Base-by-base conservation (phyloP, 2,888 invertebrate species). In the Drosophila cracens region DNA sequence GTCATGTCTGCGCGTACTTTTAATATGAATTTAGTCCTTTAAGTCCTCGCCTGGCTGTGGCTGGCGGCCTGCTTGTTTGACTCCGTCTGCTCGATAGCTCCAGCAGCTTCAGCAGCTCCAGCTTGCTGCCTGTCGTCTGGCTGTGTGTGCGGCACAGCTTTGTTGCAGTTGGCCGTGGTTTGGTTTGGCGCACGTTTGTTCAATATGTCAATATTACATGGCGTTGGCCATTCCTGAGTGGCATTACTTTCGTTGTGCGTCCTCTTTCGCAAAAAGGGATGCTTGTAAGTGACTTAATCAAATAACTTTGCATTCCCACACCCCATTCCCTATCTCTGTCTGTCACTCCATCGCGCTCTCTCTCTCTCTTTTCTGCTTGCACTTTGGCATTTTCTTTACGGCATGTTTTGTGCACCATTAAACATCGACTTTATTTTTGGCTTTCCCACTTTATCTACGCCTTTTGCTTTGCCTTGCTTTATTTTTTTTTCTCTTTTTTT, bases 171-270 rank as follows among this genome's bases (percentile, higher is more conserved):
- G 74, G 49, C 66, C 75, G 77, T 71, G 46, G 46, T 46, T 46
- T 46, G 64, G 78, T 75, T 75, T 80, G 81, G 78, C 61, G 79
- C 90, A 88, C 87, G 90, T 88, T 83, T 90, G 90, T 74, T 83
- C 87, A 88, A 88, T 88, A 88, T 88, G 87, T 89, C 90, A 88
- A 88, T 88, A 90, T 88, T 90, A 88, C 89, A 85, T 82, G 82
- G 82, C 79, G 68, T 74, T 76, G 79, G 83, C 74, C 74, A 71
- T 63, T 69, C 81, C 82, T 79, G 81, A 85, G 79, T 81, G 89
- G 78, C 77, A 88, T 87, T 87, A 79, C 76, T 75, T 82, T 51
- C 67, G 58, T 51, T 61, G 58, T 54, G 64, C 64, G 70, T 58
- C 59, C 65, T 64, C 49, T 36, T 46, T 38, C 61, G 54, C 70